Conservation (phyloP, 2,113 vertebrate species). For the Pomatostomus ruficeps region DNA sequence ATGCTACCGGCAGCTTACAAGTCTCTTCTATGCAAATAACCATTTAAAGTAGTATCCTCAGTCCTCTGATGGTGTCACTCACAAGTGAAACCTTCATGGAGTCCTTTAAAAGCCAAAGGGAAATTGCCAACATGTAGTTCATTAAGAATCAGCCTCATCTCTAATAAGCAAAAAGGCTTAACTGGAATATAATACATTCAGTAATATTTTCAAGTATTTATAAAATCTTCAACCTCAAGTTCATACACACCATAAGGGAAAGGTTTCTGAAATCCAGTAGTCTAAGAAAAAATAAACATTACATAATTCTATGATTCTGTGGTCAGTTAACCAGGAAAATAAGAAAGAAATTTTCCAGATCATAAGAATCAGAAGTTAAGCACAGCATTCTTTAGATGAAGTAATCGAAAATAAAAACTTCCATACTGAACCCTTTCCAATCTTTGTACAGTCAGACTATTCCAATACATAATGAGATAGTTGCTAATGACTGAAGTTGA, state of each 20-base stretch:
- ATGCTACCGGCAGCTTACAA: neutral
- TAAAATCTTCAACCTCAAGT: neutral
- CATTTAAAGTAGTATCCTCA: neutral
- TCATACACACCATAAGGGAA: neutral
- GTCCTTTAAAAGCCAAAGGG: neutral
- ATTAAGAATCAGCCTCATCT: neutral
- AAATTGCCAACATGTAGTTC: neutral
- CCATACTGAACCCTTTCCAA: neutral
- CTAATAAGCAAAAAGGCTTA: conserved; percentile 36
- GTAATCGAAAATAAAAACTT: neutral
- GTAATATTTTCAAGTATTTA: neutral
- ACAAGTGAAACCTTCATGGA: neutral
- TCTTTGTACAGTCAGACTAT: neutral
- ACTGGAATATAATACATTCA: neutral
- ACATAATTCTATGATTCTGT: neutral
- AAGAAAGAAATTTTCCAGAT: neutral
- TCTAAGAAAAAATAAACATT: neutral
- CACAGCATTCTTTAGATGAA: neutral
- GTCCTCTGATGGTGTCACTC: neutral
- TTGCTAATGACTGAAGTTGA: neutral
- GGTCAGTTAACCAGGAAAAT: neutral
- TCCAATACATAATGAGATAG: neutral
- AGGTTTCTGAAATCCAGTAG: neutral
- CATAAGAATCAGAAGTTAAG: neutral
- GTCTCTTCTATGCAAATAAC: neutral